phyloP scores from a whole-genome alignment of 1,140 invertebrate species.

The Diachasmimorpha longicaudata region DNA sequence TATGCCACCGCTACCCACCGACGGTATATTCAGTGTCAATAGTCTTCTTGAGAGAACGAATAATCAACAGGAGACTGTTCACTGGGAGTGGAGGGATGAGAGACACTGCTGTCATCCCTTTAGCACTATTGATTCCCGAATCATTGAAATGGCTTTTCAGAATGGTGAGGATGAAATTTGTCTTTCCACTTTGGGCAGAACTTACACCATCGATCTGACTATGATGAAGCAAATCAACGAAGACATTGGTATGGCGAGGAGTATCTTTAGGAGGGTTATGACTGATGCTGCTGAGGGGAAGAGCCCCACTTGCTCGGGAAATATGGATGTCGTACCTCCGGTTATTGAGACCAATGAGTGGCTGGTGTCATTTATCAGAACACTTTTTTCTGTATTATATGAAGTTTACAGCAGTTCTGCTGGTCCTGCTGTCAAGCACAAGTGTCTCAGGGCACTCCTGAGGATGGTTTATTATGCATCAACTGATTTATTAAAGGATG shows the following conservation, averaged over 20 bases:
- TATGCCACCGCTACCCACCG: slow-evolving; percentile 91
- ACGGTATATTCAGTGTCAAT: slow-evolving; percentile 95
- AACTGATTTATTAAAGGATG: slow-evolving; percentile 83
- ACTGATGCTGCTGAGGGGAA: slow-evolving; percentile 58
- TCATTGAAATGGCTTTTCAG: slow-evolving; percentile 89
- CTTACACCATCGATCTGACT: slow-evolving; percentile 95
- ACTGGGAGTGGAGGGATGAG: slow-evolving; percentile 97
- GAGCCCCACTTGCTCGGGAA: slow-evolving; percentile 56
- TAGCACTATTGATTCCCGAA: slow-evolving; percentile 74
- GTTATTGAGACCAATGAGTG: slow-evolving; percentile 61
- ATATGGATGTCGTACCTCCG: slow-evolving; percentile 59
- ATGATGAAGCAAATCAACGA: slow-evolving; percentile 99
- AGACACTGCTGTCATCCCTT: slow-evolving; percentile 77
- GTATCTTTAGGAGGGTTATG: slow-evolving; percentile 79
- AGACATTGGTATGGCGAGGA: slow-evolving; percentile 90
- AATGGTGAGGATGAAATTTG: slow-evolving; percentile 95
- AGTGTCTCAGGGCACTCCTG: slow-evolving; percentile 92
- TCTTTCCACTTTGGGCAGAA: slow-evolving; percentile 86
- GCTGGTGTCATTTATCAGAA: slow-evolving; percentile 77
- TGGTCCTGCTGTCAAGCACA: slow-evolving; percentile 95
- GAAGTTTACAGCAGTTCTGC: slow-evolving; percentile 98
- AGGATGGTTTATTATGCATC: slow-evolving; percentile 95
- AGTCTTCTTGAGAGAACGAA: slow-evolving; percentile 78
- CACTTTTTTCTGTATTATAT: slow-evolving; percentile 90
- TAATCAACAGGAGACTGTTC: slow-evolving; percentile 78